Conservation (phyloP, 2,797 vertebrate genomes). For the Synanceia verrucosa region DNA sequence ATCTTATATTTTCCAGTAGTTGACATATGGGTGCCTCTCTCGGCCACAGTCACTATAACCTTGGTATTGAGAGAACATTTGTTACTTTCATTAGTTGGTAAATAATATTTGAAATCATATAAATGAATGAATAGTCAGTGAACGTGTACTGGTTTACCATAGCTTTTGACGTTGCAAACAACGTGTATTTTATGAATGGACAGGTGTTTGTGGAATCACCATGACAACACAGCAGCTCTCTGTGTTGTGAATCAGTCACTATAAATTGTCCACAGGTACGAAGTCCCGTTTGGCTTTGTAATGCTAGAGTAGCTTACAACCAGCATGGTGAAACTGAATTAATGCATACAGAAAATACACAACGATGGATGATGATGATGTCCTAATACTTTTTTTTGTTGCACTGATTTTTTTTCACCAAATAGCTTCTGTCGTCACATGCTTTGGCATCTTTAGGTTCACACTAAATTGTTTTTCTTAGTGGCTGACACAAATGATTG, state of each 20-base stretch:
- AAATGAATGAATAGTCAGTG: neutral
- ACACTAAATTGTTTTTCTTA: neutral
- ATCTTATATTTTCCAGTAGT: neutral
- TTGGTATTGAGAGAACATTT: neutral
- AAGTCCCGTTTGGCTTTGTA: neutral
- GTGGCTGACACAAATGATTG: neutral
- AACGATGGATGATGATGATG: neutral
- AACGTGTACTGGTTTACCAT: too few species aligned
- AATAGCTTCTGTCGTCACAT: neutral
- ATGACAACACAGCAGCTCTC: neutral
- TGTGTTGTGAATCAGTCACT: neutral
- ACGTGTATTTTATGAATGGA: neutral
- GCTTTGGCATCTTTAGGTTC: neutral
- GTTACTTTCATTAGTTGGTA: neutral
- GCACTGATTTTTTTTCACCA: neutral
- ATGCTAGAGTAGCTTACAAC: neutral
- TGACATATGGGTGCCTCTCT: neutral
- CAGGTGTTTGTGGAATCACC: neutral
- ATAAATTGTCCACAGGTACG: neutral
- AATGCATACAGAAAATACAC: neutral
- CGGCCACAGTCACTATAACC: neutral
- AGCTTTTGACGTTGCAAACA: neutral
- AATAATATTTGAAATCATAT: neutral
- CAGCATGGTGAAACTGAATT: neutral
- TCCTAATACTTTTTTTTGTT: neutral